Evolutionary conservation across 2,113 vertebrate species (phyloP).

Genomic region (Gymnogyps californianus): DNA sequence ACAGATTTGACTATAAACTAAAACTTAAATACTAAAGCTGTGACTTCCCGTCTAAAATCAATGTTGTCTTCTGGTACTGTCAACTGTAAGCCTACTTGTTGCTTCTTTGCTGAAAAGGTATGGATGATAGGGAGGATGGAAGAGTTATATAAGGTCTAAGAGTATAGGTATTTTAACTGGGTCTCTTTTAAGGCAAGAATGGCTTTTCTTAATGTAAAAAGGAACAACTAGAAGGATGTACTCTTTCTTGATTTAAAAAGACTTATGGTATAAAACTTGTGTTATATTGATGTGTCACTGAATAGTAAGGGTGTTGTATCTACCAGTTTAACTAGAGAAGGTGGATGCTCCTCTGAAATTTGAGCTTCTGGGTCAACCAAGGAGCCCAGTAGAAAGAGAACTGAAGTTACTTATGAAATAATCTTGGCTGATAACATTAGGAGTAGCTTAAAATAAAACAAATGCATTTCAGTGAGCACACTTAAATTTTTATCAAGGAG

Average conservation of each 20-base stretch:
- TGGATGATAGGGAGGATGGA: neutral
- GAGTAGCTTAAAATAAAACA: neutral
- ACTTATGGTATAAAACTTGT: neutral
- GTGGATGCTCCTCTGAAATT: neutral
- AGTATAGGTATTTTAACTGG: neutral
- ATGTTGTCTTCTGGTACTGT: neutral
- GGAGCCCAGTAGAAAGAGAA: neutral
- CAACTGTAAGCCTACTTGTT: neutral
- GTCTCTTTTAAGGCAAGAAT: neutral
- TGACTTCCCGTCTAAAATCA: neutral
- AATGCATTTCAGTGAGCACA: neutral
- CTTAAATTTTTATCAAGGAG: neutral
- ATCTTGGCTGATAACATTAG: neutral
- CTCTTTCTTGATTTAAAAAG: neutral
- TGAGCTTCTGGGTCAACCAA: neutral
- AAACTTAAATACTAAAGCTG: neutral
- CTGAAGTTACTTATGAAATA: neutral
- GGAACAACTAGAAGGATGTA: neutral
- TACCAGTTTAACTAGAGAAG: neutral
- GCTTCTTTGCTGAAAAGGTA: neutral
- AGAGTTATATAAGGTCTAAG: neutral
- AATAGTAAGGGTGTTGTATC: neutral
- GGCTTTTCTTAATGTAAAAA: neutral
- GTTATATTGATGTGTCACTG: neutral
- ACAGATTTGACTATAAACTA: neutral